phyloP scores from a whole-genome alignment of 2,113 vertebrate species.

The Bagarius yarrelli region DNA sequence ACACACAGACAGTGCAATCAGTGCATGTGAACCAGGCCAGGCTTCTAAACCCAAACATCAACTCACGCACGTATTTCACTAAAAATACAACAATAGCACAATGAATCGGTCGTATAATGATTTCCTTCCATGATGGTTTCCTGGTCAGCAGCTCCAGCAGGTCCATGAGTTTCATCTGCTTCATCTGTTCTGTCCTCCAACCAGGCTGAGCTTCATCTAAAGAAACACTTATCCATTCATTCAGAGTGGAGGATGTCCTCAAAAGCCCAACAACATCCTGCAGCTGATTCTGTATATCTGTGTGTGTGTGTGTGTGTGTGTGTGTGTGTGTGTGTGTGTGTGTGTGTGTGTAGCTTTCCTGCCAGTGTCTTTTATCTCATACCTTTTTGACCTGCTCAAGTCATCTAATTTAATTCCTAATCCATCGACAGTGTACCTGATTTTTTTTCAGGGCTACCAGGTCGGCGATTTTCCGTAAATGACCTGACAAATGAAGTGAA shows the following conservation, averaged over 20 bases:
- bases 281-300: slow-evolving; percentile 25
- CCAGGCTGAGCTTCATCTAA: neutral
- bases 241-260: slow-evolving; percentile 51
- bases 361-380: slow-evolving; percentile 26
- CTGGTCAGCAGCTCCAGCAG: slow-evolving; percentile 31
- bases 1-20: slow-evolving; percentile 11
- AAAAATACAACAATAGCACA: slow-evolving; percentile 51
- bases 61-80: slow-evolving; percentile 40
- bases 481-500: too few relatives aligned
- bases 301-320: slow-evolving; percentile 22
- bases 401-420: neutral
- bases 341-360: neutral
- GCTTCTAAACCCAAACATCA: slow-evolving; percentile 45
- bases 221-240: slow-evolving; percentile 33
- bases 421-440: neutral
- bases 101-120: slow-evolving; percentile 43
- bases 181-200: neutral
- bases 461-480: too few relatives aligned
- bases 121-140: slow-evolving; percentile 51
- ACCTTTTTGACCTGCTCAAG: neutral
- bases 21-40: slow-evolving; percentile 33
- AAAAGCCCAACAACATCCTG: slow-evolving; percentile 55
- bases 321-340: slow-evolving; percentile 12
- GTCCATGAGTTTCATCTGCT: neutral
- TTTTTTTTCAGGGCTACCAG: neutral